Base-by-base conservation (phyloP, 2,888 invertebrate species). In the Monochamus alternatus region DNA sequence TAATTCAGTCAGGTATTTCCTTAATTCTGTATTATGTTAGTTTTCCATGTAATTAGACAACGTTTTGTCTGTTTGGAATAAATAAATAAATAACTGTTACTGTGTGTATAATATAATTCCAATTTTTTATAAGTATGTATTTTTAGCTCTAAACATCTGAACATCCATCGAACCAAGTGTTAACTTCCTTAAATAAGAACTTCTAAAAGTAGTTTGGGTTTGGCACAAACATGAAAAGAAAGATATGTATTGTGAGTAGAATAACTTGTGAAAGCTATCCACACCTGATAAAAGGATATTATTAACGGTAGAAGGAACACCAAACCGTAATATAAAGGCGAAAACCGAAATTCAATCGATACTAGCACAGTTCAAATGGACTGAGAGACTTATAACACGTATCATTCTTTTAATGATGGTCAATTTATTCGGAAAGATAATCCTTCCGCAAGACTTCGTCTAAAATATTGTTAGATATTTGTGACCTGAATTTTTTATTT, bases 341-440 rank as follows among this genome's bases (percentile, higher is more conserved):
- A 55, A 55, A 55, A 55, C 55, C 55, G 14, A 55, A 55, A 14
- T 55, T n/a, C 55, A 55, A 55, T 55, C 55, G 55, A 55, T 55
- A 55, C 14, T 14, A n/a, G 55, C 3, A n/a, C 14, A 4, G 55
- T 55, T 55, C 55, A 10, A 14, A 55, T 55, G 55, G 7, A 55
- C 22, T 55, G 55, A 55, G 14, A n/a, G n/a, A 55, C 22, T 2
- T 38, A 38, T 51, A 51, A 51, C 51, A 51, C 4, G 51, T 51
- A 51, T 38, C 51, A 51, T 51, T 51, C 8, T n/a, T 12, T 12
- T 51, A 51, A 51, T 51, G n/a, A 51, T n/a, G 55, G 2, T 14
- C 5, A 22, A 2, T 55, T 55, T n/a, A 55, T n/a, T 14, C 14
- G 55, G 14, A 55, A 55, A 5, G 14, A 55, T 51, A 51, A 51